A percentile compares a stretch with the other conserved stretches of the same genome.
Conservation (phyloP, 2,888 invertebrate genomes). For the Eugnorisma glareosa region DNA sequence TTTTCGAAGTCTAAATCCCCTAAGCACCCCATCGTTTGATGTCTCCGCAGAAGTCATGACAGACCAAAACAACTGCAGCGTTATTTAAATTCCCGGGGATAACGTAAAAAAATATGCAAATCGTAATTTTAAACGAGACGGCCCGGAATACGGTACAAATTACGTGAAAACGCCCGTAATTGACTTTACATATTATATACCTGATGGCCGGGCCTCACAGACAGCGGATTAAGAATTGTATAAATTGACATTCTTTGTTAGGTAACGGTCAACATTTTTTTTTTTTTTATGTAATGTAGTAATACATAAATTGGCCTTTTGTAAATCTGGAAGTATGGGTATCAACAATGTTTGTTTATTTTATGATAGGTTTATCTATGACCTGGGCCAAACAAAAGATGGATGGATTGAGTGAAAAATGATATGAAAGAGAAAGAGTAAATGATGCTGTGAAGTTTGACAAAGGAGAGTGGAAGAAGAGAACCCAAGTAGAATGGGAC, state of each 20-base stretch:
- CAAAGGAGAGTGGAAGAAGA: too few species aligned
- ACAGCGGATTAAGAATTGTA: constrained; percentile 14
- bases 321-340: not conserved
- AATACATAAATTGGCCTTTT: not conserved
- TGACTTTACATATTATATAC: constrained; percentile 60
- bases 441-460: too few species aligned
- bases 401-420: too few species aligned
- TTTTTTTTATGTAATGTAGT: not conserved
- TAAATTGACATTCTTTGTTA: constrained; percentile 1
- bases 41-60: constrained; percentile 55
- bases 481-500: not conserved
- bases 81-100: constrained; percentile 51
- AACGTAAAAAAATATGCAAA: constrained; percentile 53
- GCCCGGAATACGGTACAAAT: constrained; percentile 44
- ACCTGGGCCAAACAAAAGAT: not conserved
- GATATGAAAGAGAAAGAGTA: too few species aligned
- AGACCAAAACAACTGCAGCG: constrained; percentile 51
- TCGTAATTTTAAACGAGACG: constrained; percentile 53
- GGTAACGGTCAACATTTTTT: not conserved
- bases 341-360: not conserved
- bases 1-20: constrained; percentile 28
- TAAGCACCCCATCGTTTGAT: constrained; percentile 17
- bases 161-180: constrained; percentile 58
- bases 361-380: not conserved
- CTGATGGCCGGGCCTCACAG: constrained; percentile 17